Base-by-base conservation (phyloP, 2,797 vertebrate genomes). In the Molothrus ater region DNA sequence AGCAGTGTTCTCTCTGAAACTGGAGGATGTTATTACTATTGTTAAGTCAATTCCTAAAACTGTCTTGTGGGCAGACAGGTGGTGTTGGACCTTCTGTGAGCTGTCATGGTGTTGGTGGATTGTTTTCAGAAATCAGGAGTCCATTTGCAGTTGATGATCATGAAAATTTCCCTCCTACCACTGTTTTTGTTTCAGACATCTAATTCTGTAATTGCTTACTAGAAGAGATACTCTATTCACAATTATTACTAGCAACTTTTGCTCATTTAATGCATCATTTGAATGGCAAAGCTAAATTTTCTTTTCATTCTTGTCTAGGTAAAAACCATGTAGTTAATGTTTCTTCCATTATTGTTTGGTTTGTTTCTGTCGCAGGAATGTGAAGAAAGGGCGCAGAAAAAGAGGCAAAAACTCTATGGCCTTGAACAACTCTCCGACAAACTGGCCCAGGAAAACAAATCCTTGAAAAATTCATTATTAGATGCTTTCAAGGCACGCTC, bases 301-400 rank as follows among this genome's bases (percentile, higher is more conserved):
- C 10, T 79, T 68, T 92, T 43, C 80, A 15, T 22, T 86, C 85
- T 84, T 83, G 2, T 82, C 80, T 66, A 25, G 36, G 9, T 57
- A 71, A 84, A 84, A 75, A 47, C 5, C 4, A n/a, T 42, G 13
- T 8, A 10, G 10, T 64, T 88, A 47, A 43, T 32, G 22, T 53
- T 83, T 60, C 56, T 56, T 94, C 36, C 87, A 13, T 29, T 19
- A 60, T 93, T 95, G 1, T 63, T 75, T 63, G 64, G 69, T 60
- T 34, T 56, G 13, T 56, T n/a, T 56, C 54, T 74, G 69, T 43
- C 0, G 1, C 83, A 98, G 98, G 98, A 97, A 96, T 98, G 97
- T 87, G 97, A 98, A 94, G 91, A 92, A 96, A 96, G 83, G 34
- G 95, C 94, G 43, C 96, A 98, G 95, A 97, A 96, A 92, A 96